A percentile compares a stretch with the other conserved stretches of the same genome.
phyloP scores from a whole-genome alignment of 1,140 invertebrate species.

The Teleogryllus occipitalis region DNA sequence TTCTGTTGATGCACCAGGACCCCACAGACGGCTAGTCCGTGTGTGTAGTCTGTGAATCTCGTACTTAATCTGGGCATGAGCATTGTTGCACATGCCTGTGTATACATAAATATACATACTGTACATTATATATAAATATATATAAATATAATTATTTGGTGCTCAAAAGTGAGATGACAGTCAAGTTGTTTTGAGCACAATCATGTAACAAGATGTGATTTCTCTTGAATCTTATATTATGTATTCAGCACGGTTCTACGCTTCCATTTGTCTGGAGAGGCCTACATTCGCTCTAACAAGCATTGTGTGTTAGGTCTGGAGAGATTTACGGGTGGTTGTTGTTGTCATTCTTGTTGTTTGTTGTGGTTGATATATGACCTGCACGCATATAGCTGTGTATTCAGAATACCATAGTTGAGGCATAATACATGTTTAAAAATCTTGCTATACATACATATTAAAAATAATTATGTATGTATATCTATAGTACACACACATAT shows the following conservation, averaged over 20 bases:
- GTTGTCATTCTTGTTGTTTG: conserved; percentile 21
- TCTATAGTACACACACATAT: not conserved
- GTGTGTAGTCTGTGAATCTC: not conserved
- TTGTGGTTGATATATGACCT: conserved; percentile 12
- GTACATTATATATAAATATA: conserved; percentile 8
- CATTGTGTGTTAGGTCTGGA: conserved; percentile 17
- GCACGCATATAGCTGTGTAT: conserved; percentile 15
- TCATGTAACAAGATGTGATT: conserved; percentile 5
- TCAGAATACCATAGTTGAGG: conserved; percentile 14
- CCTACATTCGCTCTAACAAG: conserved; percentile 12
- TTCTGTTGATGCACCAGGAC: conserved; percentile 22
- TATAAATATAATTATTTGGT: conserved; percentile 11
- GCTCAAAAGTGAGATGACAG: conserved; percentile 9
- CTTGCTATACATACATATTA: not conserved
- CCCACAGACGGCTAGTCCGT: conserved; percentile 10
- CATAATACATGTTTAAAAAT: conserved; percentile 9
- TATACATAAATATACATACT: conserved; percentile 7
- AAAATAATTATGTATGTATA: conserved; percentile 6
- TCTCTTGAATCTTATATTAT: conserved; percentile 11
- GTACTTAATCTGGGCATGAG: not conserved
- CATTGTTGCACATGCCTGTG: not conserved
- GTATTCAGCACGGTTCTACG: conserved; percentile 21
- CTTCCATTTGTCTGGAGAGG: conserved; percentile 21
- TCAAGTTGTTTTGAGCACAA: not conserved
- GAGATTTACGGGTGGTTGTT: conserved; percentile 22